phyloP scores from a whole-genome alignment of 2,113 vertebrate genomes.

The Alexandromys fortis region DNA sequence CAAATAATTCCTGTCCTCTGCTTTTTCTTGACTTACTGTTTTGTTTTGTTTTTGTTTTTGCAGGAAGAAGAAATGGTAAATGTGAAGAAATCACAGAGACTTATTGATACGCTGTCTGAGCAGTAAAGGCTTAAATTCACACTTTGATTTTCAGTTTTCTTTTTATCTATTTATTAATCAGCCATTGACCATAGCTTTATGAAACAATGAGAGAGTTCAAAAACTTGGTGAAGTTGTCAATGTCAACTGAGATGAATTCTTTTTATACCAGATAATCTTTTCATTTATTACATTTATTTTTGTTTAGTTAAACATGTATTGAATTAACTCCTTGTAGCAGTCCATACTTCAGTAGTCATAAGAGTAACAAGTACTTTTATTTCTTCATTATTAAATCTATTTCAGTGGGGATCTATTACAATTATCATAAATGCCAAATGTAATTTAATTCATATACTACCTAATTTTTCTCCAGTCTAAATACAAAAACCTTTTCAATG shows the following conservation, averaged over 20 bases:
- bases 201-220: not conserved
- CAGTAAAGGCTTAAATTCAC: not conserved
- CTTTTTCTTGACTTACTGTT: not conserved
- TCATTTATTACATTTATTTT: not conserved
- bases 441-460: not conserved
- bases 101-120: not conserved
- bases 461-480: not conserved
- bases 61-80: too few species aligned
- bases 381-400: not conserved
- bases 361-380: not conserved
- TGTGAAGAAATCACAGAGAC: not conserved
- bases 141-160: not conserved
- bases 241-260: not conserved
- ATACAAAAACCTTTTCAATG: not conserved
- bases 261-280: not conserved
- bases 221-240: not conserved
- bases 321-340: not conserved
- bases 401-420: not conserved
- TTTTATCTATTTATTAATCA: not conserved
- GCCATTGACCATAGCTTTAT: not conserved
- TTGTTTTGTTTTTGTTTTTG: too few species aligned
- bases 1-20: not conserved
- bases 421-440: not conserved
- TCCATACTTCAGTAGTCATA: not conserved
- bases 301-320: not conserved